Base-by-base conservation (phyloP, 1,140 invertebrate species). In the Lepidurus apus region DNA sequence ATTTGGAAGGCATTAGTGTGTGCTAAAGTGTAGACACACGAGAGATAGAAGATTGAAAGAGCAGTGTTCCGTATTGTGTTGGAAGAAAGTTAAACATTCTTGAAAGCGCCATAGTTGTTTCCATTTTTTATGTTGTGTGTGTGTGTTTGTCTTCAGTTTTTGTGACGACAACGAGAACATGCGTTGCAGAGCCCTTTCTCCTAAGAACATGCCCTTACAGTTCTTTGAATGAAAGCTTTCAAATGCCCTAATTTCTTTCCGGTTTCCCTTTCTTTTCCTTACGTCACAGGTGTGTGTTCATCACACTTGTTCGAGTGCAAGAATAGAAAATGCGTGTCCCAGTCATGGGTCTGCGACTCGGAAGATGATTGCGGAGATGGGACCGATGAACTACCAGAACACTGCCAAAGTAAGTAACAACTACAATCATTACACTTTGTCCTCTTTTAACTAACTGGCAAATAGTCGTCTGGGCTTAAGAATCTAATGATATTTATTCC, bases 301-400 rank as follows among this genome's bases (percentile, higher is more conserved):
- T 34, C 81, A 10, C 80, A 80, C 8, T 83, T 88, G 80, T 89
- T 87, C 81, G 85, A 86, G 53, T 91, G 90, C 80, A 82, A 83
- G 9, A 87, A 88, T 81, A 88, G 88, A 0, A 84, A 84, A 76
- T 91, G 90, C 82, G 88, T 91, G 80, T 81, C 86, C 24, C 53
- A 65, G 3, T 80, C 80, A 42, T 81, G 81, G 80, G 75, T 83
- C 34, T 86, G 85, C 80, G 84, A 85, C 79, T 81, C 82, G 1
- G 80, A 82, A 74, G 77, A 79, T 24, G 84, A 85, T 75, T 85
- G 85, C 77, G 44, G 65, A 7, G 84, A 85, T 79, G 81, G 80
- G n/a, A 83, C 83, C 0, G 85, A 85, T 80, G 85, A 86, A 26
- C 47, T 65, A 65, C 53, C 53, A 65, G 53, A 65, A 8, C 85